Base-by-base conservation (phyloP, 1,140 invertebrate species). In the Maniola jurtina region DNA sequence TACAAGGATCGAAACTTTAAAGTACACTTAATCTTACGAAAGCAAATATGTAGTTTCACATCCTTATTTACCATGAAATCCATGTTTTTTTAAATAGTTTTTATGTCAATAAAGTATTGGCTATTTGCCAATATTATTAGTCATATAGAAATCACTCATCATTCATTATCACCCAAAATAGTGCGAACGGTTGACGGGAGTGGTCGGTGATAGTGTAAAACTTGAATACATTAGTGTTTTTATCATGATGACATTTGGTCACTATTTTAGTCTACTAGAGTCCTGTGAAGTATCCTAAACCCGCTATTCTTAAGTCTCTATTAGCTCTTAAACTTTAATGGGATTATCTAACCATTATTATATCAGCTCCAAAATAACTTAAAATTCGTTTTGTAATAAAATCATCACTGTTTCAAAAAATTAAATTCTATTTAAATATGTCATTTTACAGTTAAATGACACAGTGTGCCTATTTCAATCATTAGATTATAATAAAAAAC, bases 61-160 rank as follows among this genome's bases (percentile, higher is more conserved):
- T 61, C 59, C 59, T 66, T 61, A 61, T 61, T 60, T 55, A 60
- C 52, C 33, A 61, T 50, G 55, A 55, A 55, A 55, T 48, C 11
- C 35, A 42, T 61, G 13, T 45, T 61, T 66, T 45, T 61, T 52
- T 48, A 45, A 52, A 59, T 35, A 57, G 42, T 61, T 61, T 45
- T 66, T 55, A 55, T 55, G 58, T 84, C 68, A 84, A 88, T 79
- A 86, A 64, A 75, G 73, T 80, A 64, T 76, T 56, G 74, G 75
- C 68, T 81, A 68, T 86, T 86, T 83, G 76, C 76, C 76, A 47
- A 57, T 61, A 72, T 73, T 60, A 70, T 86, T 79, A 84, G 76
- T 88, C 81, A 85, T 56, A 9, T 35, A 47, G 33, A 40, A 52
- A 62, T 63, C 66, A 63, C 42, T 56, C 50, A 82, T 76, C 79